These are phyloP conservation scores for Rhagonycha lutea DNA, from an alignment of 2,888 invertebrate species.

Conservation along the genomic window DNA sequence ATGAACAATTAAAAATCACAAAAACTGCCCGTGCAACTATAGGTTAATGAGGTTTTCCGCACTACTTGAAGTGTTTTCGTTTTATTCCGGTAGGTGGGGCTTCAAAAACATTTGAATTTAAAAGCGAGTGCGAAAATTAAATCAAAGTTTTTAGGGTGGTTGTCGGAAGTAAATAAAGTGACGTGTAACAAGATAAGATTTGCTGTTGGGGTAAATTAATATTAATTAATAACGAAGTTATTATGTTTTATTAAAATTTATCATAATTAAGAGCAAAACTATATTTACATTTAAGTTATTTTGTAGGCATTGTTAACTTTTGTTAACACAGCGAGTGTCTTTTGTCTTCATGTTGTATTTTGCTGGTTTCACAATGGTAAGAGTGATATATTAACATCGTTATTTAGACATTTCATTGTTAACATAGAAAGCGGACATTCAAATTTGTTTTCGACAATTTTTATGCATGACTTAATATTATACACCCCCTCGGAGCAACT, in stretches of 20 bases:
- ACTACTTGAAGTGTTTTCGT: too few species aligned
- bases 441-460: slow-evolving; percentile 25
- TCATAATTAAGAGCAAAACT: slow-evolving; percentile 2
- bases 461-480: slow-evolving; percentile 21
- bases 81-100: not conserved
- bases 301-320: slow-evolving; percentile 23
- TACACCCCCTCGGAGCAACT: slow-evolving; percentile 6
- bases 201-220: not conserved
- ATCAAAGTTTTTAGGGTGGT: not conserved
- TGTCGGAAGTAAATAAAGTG: not conserved
- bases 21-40: not conserved
- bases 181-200: not conserved
- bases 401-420: slow-evolving; percentile 26
- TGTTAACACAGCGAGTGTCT: slow-evolving; percentile 16
- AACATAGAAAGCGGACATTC: slow-evolving; percentile 16
- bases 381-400: slow-evolving; percentile 23
- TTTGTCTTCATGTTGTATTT: slow-evolving; percentile 27
- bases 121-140: not conserved
- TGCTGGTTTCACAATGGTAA: slow-evolving; percentile 24
- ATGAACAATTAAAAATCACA: too few species aligned
- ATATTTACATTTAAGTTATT: slow-evolving; percentile 14
- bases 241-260: not conserved
- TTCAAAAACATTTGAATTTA: not conserved
- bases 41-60: not conserved
- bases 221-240: not conserved